These are phyloP conservation scores for Ectemnius cavifrons DNA, from an alignment of 2,888 invertebrate species.

Conservation along the genomic window DNA sequence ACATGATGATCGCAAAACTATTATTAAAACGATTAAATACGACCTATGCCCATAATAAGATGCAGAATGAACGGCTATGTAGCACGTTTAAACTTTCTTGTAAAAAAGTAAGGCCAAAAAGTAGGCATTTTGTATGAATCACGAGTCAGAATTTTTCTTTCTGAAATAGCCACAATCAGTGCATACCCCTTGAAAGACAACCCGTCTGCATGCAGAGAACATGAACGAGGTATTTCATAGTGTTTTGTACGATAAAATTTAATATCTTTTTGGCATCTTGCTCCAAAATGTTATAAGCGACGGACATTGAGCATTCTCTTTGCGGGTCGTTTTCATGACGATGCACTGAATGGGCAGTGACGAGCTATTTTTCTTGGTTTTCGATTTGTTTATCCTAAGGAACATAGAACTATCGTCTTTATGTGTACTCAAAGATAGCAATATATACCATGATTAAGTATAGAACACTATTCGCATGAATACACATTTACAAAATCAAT, in stretches of 20 bases:
- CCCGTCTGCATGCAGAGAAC: conserved; percentile 38
- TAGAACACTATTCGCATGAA: conserved; percentile 63
- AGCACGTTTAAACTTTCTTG: conserved; percentile 32
- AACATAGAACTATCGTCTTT: conserved; percentile 53
- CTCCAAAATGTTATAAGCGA: conserved; percentile 39
- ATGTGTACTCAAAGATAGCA: conserved; percentile 21
- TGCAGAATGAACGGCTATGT: conserved; percentile 17
- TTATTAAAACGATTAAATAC: conserved; percentile 25
- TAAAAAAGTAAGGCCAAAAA: conserved; percentile 73
- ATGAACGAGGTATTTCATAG: conserved; percentile 60
- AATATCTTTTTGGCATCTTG: conserved; percentile 43
- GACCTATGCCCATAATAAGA: conserved; percentile 5
- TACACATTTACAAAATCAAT: conserved; percentile 62
- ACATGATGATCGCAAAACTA: too few species aligned
- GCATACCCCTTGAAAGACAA: conserved; percentile 27
- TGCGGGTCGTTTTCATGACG: conserved; percentile 28
- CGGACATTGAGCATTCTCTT: conserved; percentile 58
- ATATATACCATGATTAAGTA: conserved; percentile 52
- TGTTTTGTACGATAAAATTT: conserved; percentile 52
- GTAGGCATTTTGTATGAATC: conserved; percentile 67
- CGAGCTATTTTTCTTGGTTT: conserved; percentile 36
- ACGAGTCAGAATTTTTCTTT: conserved; percentile 57
- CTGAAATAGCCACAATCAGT: conserved; percentile 53
- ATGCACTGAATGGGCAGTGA: conserved; percentile 53
- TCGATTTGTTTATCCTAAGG: conserved; percentile 58